Conservation (phyloP, 2,888 invertebrate species). For the Eupithecia pulchellata region DNA sequence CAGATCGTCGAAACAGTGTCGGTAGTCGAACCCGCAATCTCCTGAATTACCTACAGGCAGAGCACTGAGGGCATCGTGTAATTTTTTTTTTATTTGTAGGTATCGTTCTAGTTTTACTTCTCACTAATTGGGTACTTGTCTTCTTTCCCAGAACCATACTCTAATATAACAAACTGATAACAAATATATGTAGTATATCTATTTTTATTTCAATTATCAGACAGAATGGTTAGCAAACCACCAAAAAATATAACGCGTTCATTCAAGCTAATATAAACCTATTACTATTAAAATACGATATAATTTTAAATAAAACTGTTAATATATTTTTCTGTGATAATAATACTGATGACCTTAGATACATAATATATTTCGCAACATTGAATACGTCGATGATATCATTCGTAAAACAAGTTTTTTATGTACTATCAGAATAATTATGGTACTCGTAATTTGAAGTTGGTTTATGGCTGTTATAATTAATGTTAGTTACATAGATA, state of each 20-base stretch:
- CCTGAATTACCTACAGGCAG: neutral
- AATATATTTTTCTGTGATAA: too few species aligned
- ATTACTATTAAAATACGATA: neutral
- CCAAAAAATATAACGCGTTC: neutral
- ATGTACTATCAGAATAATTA: constrained; percentile 25
- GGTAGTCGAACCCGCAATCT: too few species aligned
- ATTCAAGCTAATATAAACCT: neutral
- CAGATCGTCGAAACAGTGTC: too few species aligned
- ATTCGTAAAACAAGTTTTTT: constrained; percentile 38
- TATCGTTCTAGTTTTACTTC: neutral
- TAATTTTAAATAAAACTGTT: neutral
- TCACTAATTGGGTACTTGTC: neutral
- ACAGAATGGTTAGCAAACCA: too few species aligned
- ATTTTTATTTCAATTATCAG: neutral
- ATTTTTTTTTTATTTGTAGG: too few species aligned
- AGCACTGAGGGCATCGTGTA: neutral
- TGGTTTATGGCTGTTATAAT: constrained; percentile 23
- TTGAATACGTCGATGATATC: constrained; percentile 49
- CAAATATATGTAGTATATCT: neutral
- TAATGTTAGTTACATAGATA: constrained; percentile 13
- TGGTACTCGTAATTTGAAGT: constrained; percentile 17
- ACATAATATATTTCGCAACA: constrained; percentile 32
- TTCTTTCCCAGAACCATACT: neutral
- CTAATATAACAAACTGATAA: neutral
- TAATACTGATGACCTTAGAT: constrained; percentile 14